These are phyloP conservation scores for Atherinosoma microstoma DNA, from an alignment of 2,797 vertebrate genomes.

Conservation along the genomic window DNA sequence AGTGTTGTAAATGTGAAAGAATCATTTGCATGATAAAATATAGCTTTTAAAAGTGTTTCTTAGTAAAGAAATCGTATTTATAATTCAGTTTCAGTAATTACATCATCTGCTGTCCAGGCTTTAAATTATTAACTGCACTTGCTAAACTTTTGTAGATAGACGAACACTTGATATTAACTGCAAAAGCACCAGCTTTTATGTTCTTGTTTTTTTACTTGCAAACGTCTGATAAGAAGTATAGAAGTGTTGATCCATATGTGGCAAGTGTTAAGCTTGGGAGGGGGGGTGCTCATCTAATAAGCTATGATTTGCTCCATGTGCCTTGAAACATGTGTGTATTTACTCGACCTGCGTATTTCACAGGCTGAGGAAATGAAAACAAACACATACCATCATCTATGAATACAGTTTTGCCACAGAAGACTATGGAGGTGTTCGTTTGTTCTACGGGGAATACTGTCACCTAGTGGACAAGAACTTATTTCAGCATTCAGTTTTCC, in stretches of 20 bases:
- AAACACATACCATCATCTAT: constrained; percentile 5
- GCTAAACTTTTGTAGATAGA: constrained; percentile 13
- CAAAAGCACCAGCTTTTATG: not conserved
- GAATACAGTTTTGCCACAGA: not conserved
- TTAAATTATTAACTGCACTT: constrained; percentile 23
- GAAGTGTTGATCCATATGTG: not conserved
- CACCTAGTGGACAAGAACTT: constrained; percentile 59
- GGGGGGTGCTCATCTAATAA: constrained; percentile 12
- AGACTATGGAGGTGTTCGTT: not conserved
- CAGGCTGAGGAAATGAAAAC: not conserved
- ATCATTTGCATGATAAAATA: constrained; percentile 21
- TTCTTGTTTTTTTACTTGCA: constrained; percentile 11
- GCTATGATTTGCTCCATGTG: constrained; percentile 58
- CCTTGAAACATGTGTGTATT: constrained; percentile 45
- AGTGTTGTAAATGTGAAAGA: constrained; percentile 10
- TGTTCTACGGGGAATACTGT: constrained; percentile 50
- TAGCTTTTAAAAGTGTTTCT: constrained; percentile 13
- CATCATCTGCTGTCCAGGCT: not conserved
- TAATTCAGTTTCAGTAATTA: no score
- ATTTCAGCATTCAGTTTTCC: not conserved
- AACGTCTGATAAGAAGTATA: constrained; percentile 7
- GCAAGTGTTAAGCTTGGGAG: not conserved
- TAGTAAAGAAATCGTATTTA: constrained; percentile 5
- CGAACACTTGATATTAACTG: constrained; percentile 1
- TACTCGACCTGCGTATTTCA: not conserved